Base-by-base conservation (phyloP, 2,888 invertebrate genomes). In the Fragum whitleyi region DNA sequence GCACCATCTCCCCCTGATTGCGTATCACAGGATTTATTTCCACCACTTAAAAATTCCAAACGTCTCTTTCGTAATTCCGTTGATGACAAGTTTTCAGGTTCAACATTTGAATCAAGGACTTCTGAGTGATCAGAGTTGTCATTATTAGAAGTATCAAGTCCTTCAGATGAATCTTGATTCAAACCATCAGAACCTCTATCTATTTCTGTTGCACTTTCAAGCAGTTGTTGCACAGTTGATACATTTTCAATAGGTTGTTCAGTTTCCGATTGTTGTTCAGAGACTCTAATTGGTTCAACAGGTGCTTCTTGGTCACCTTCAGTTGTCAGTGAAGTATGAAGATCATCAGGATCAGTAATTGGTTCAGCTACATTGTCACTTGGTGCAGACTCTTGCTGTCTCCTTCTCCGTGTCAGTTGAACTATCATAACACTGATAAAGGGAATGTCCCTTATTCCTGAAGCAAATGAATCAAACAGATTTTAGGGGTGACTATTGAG, bases 361-460 rank as follows among this genome's bases (percentile, higher is more conserved):
- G 29, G 5, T 62, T 21, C 62, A 7, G 2, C 57, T 9, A 57
- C 57, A 23, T 57, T n/a, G 6, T 2, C 26, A 26, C 57, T 28
- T 57, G 11, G 57, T 57, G 57, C 11, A 2, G 11, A 57, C 26
- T 36, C 53, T 61, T 39, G 55, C 23, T n/a, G 32, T n/a, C 42
- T 53, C 39, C 81, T 76, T 55, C 85, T 79, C 42, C 90, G 77
- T 47, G 88, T 88, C 6, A 91, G 73, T 75, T 92, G 92, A 0
- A 92, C 86, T 42, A 92, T 87, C 68, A 92, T 89, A 11, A 92
- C 89, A 51, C 91, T 88, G 39, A 92, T 87, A 53, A 91, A 90
- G 3, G 96, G 96, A 2, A 96, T 96, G 59, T 96, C 96, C 0
- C 95, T 95, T 78, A 96, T 97, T 83, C 96, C 96, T 83, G 74